Evolutionary conservation across 2,797 vertebrate genomes (phyloP).

Genomic region (Botia almorhae): DNA sequence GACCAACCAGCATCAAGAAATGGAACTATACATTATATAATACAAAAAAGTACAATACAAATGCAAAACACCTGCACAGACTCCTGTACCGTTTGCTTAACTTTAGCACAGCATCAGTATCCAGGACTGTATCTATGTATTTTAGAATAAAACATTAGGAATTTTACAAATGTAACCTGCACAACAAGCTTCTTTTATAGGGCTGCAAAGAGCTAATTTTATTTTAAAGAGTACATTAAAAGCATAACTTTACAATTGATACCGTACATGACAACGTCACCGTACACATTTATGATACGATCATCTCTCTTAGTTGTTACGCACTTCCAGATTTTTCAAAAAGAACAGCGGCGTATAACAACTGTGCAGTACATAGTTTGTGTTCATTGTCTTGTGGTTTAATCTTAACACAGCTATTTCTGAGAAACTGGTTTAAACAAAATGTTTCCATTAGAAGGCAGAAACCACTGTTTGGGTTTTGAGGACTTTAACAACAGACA

Average conservation of each 20-base stretch:
- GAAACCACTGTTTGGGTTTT: slow-evolving; percentile 46
- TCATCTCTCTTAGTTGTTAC: neutral
- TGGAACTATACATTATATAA: too few relatives aligned
- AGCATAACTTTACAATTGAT: neutral
- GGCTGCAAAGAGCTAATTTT: too few relatives aligned
- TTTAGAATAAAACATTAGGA: too few relatives aligned
- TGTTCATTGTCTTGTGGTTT: slow-evolving; percentile 9
- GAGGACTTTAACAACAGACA: slow-evolving; percentile 53
- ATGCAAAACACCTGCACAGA: too few relatives aligned
- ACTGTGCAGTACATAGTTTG: neutral
- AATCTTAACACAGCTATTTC: slow-evolving; percentile 25
- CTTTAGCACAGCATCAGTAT: too few relatives aligned
- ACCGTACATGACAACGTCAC: neutral
- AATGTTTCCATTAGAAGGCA: slow-evolving; percentile 29
- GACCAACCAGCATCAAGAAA: too few relatives aligned
- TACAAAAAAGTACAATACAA: too few relatives aligned
- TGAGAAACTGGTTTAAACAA: slow-evolving; percentile 26
- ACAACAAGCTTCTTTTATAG: too few relatives aligned
- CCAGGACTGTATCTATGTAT: too few relatives aligned
- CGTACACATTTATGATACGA: neutral
- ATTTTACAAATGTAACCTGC: too few relatives aligned
- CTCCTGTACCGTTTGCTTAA: too few relatives aligned
- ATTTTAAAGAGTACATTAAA: neutral
- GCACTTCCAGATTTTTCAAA: neutral
- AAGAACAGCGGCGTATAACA: neutral